Evolutionary conservation across 2,797 vertebrate genomes (phyloP), one percentile per base, ranked within the genome.

Genomic region (Arctocebus calabarensis): DNA sequence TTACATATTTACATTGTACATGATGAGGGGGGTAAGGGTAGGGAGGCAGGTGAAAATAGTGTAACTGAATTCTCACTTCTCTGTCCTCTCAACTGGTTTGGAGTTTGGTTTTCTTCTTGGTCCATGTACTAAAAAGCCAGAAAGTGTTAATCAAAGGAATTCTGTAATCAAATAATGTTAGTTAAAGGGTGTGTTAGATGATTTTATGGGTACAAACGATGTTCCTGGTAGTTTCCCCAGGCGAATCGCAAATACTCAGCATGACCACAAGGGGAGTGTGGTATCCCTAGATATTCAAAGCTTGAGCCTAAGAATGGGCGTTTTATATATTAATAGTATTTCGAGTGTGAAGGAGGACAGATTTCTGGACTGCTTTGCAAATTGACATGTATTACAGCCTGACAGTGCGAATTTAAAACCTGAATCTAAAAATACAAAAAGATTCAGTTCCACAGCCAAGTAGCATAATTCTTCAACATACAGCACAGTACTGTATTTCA

Each of bases 241-340:
- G 45, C 22, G 7, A 45, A 29, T 95, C 5, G 82, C 27, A 94
- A 93, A 94, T 97, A 82, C 79, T 94, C 14, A 3, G 2, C 10
- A 25, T 79, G 40, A 96, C 97, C 96, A 96, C 96, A 45, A 97
- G 97, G 64, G 97, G 97, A 88, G 79, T 43, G 34, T 71, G 59
- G 66, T 82, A 84, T 48, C 45, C 14, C 25, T 88, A 90, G 43
- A 83, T 81, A 48, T 32, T 94, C 27, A 85, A 88, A 96, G 71
- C 75, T 29, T 16, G 17, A 61, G 37, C 27, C 37, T 75, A 40
- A 90, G 48, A 84, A 75, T 32, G 25, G 55, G 68, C 3, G 43
- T 17, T 61, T 73, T 70, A 7, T 52, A 52, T 52, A 52, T 52
- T 52, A 52, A 52, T 66, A 52, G 6, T 81, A 61, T 86, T 95